Evolutionary conservation across 35 echinoderm and acorn worm genomes (phyloP).

Genomic region (Acanthaster planci): DNA sequence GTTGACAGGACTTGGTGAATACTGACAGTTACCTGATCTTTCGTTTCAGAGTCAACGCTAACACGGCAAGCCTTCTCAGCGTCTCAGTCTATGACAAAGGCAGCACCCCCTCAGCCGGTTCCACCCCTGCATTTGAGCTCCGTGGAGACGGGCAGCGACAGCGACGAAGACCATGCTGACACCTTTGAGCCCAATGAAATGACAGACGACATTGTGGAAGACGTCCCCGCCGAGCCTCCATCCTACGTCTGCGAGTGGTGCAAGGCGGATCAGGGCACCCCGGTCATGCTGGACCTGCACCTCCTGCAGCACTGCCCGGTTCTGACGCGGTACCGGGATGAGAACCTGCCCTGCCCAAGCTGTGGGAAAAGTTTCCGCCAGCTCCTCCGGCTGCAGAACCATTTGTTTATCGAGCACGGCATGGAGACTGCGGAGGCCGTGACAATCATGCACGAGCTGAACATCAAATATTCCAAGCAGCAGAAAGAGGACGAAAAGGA

Average conservation of each 20-base stretch:
- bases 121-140: too few species aligned
- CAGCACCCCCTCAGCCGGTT: too few species aligned
- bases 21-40: too few species aligned
- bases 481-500: too few species aligned
- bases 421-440: background rate
- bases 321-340: background rate
- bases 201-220: background rate
- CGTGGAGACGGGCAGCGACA: background rate
- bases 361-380: background rate
- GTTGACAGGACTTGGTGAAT: too few species aligned
- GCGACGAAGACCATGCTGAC: background rate
- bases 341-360: background rate
- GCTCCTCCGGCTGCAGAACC: background rate
- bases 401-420: background rate
- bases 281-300: background rate
- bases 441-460: background rate
- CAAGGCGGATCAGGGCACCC: background rate
- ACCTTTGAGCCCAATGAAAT: background rate
- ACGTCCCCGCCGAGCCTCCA: background rate
- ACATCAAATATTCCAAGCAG: background rate
- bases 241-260: background rate
- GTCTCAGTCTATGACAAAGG: too few species aligned
- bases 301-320: background rate
- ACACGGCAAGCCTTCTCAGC: too few species aligned
- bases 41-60: too few species aligned